Base-by-base conservation (phyloP, 2,113 vertebrate species). In the Tupaia tana region DNA sequence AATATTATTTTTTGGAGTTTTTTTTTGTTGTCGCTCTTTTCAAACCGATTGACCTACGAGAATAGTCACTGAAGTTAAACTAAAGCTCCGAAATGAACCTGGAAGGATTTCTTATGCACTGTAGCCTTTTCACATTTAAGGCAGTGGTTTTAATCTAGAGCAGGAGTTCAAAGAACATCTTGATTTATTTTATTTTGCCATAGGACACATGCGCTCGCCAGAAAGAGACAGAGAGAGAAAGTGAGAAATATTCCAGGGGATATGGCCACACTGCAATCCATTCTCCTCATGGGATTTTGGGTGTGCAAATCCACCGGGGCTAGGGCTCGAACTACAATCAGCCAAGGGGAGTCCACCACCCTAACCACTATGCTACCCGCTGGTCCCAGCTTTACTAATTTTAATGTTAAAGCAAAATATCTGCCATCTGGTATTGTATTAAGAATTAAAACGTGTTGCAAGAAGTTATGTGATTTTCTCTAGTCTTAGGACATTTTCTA, bases 401-500 rank as follows among this genome's bases (percentile, higher is more conserved):
- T 92, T 83, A 80, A 87, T 70, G 43, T 93, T 78, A 67, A 95
- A 86, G 86, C 63, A 96, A 95, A 94, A 10, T 54, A 88, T 95
- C 82, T 97, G 93, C 96, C 91, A 88, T 63, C 95, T 98, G 86
- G 95, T 95, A 73, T 95, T 94, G 82, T 56, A 67, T 19, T 82
- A 78, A 91, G 31, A 97, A 75, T 31, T 80, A 31, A 54, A 90
- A 56, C 20, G 2, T 91, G 7, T 90, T 31, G 43, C 16, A 87
- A 87, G 56, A 18, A 69, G 8, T 64, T 80, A 52, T 13, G 3
- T 59, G 18, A 6, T 34, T 92, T 75, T 66, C 14, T 91, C 19
- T 79, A 10, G 29, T 85, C 25, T 63, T 92, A 66, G 64, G 66
- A 43, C 12, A 25, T 58, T 86, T 54, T 80, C n/a, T 27, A 16